Base-by-base conservation (phyloP, 1,140 invertebrate genomes). In the Eriocheir sinensis region DNA sequence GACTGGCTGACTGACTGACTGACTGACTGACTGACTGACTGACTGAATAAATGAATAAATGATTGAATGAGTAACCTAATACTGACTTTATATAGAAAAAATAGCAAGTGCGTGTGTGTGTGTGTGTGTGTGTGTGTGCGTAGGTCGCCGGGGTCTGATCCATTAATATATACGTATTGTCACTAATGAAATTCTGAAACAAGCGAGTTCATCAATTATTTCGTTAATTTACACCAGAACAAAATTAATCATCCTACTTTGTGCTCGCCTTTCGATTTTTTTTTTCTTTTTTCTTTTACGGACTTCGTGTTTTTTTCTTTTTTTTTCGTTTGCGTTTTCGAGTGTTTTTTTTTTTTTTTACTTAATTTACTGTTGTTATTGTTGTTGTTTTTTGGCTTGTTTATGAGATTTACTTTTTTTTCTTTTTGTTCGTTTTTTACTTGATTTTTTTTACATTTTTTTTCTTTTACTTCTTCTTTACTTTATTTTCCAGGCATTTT, bases 51-150 rank as follows among this genome's bases (percentile, higher is more conserved):
- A n/a, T 53, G 48, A 53, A 9, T 2, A 21, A 53, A 3, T 53
- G 48, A 12, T 21, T 53, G 48, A 53, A 48, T 48, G 44, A 48
- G 4, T 48, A 48, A 4, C 44, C 15, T 15, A 4, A 4, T 48
- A 48, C 44, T 72, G 60, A n/a, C 3, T 72, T 12, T 72, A n/a
- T 72, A n/a, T 72, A n/a, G n/a, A n/a, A n/a, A n/a, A n/a, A n/a
- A n/a, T n/a, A n/a, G n/a, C n/a, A n/a, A n/a, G 60, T 72, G 60
- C n/a, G 60, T 72, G 60, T 72, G 60, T 72, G 60, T 72, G 60
- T 72, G 60, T 72, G 60, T 72, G 60, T 72, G 60, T 72, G 60
- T 72, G 60, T 72, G 60, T 72, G 60, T 72, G 60, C n/a, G 60
- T 72, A n/a, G 27, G 60, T 72, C 21, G 9, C 21, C 60, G 3